phyloP scores from a whole-genome alignment of 2,888 invertebrate species.

The Ctena decussata region DNA sequence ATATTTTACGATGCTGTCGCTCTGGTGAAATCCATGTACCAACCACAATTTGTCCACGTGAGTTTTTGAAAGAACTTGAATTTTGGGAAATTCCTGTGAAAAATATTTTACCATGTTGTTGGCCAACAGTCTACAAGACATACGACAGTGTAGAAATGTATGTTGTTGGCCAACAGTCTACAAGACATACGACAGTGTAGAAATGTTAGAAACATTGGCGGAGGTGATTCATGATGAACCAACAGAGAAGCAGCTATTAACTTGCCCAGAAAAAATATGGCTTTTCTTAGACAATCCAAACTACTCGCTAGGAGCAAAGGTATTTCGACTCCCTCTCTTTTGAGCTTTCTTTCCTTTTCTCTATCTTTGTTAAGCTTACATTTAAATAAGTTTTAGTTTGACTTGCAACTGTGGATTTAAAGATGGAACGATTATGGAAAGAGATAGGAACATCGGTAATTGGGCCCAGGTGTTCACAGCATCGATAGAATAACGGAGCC shows the following conservation, averaged over 20 bases:
- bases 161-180: neutral
- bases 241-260: neutral
- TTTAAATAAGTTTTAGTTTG: no score
- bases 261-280: neutral
- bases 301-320: neutral
- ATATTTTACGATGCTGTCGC: conserved; percentile 9
- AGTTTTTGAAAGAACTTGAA: neutral
- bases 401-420: no score
- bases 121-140: neutral
- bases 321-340: no score
- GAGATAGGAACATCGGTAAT: no score
- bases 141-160: neutral
- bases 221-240: neutral
- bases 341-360: no score
- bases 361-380: no score
- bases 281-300: neutral
- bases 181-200: neutral
- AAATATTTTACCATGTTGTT: conserved; percentile 5
- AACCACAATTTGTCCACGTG: neutral
- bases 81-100: neutral
- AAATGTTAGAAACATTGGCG: neutral
- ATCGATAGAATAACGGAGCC: no score
- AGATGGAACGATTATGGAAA: no score
- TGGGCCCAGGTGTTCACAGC: no score
- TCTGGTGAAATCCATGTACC: conserved; percentile 8